phyloP scores from a whole-genome alignment of 2,113 vertebrate genomes.

The Ciconia boyciana region DNA sequence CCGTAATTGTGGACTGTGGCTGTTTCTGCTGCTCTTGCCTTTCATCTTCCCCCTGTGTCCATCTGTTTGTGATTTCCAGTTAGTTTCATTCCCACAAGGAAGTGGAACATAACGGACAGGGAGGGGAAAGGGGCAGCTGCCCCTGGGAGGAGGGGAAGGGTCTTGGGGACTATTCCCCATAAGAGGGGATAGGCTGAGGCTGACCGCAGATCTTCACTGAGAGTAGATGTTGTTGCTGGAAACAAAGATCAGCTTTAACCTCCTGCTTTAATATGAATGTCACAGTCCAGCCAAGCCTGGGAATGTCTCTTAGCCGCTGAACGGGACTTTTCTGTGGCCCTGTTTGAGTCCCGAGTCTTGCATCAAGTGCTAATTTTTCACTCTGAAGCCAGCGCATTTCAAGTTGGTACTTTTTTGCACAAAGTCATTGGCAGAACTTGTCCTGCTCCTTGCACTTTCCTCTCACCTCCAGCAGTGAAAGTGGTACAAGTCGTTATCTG shows the following conservation, averaged over 20 bases:
- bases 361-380: neutral
- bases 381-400: neutral
- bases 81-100: neutral
- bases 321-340: neutral
- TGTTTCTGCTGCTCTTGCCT: neutral
- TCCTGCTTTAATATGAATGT: neutral
- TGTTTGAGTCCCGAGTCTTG: neutral
- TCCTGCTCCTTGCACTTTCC: neutral
- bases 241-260: neutral
- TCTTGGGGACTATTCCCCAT: rapidly evolving
- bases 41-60: neutral
- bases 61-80: rapidly evolving
- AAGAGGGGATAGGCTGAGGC: neutral
- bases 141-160: neutral
- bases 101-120: rapidly evolving
- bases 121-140: neutral
- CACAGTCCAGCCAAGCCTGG: no score
- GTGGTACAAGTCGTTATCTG: neutral
- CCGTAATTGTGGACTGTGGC: rapidly evolving
- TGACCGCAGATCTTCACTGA: neutral
- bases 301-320: neutral
- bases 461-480: neutral
- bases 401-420: neutral
- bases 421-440: neutral
- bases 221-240: neutral